phyloP scores from a whole-genome alignment of 2,797 vertebrate genomes.

The Cynopterus sphinx region DNA sequence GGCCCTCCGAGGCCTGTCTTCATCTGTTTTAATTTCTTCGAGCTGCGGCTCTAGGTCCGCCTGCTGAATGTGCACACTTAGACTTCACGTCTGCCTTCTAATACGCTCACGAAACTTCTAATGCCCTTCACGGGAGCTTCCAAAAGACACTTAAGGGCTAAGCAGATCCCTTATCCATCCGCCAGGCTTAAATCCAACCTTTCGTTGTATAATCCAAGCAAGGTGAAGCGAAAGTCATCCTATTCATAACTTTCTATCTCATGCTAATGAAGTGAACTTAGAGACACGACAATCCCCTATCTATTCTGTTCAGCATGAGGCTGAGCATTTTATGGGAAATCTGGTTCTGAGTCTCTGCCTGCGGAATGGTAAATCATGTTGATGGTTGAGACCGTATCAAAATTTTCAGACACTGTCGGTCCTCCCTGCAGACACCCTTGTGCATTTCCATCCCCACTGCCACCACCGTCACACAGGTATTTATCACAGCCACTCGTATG shows the following conservation, averaged over 20 bases:
- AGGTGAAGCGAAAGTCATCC: constrained; percentile 75
- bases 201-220: constrained; percentile 61
- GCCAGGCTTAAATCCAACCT: constrained; percentile 63
- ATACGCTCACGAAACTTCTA: constrained; percentile 71
- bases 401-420: not conserved
- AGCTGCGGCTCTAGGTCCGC: constrained; percentile 49
- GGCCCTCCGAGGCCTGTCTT: constrained; percentile 61
- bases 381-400: not conserved
- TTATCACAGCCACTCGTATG: not conserved
- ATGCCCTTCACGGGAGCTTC: constrained; percentile 71
- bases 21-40: constrained; percentile 55
- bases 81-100: constrained; percentile 55
- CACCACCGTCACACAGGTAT: not conserved
- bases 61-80: constrained; percentile 72
- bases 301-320: constrained; percentile 42
- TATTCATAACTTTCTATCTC: constrained; percentile 61
- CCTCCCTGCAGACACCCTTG: not conserved
- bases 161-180: constrained; percentile 71
- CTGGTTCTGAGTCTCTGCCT: not conserved
- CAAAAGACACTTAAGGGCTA: constrained; percentile 71
- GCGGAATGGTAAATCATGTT: not conserved
- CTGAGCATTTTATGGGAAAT: constrained; percentile 4
- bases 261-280: constrained; percentile 70
- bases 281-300: not conserved
- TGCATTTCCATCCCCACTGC: not conserved